phyloP scores from a whole-genome alignment of 2,888 invertebrate genomes.

The Geophilus truncorum region DNA sequence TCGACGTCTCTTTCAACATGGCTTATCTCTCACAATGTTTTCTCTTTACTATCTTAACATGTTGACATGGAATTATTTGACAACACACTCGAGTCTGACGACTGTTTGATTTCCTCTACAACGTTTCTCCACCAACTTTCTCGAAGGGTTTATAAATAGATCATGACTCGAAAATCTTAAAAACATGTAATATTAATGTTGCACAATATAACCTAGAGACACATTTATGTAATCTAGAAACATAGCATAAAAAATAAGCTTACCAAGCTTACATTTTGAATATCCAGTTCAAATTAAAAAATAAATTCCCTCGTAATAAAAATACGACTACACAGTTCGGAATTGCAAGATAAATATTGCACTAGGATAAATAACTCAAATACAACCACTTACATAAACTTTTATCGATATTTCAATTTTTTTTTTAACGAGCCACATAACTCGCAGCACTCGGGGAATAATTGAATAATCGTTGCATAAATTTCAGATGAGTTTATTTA shows the following conservation, averaged over 20 bases:
- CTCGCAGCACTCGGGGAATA: not conserved
- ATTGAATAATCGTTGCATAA: not conserved
- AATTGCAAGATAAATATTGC: not conserved
- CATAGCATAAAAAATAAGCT: too few species aligned
- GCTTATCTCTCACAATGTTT: too few species aligned
- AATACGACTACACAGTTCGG: not conserved
- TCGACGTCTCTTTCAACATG: too few species aligned
- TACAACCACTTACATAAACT: not conserved
- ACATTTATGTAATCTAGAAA: too few species aligned
- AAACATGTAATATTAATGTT: not conserved
- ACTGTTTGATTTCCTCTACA: too few species aligned
- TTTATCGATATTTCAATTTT: not conserved
- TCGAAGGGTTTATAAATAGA: not conserved
- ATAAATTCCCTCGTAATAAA: not conserved
- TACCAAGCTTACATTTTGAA: not conserved
- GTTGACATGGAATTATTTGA: too few species aligned
- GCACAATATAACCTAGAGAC: too few species aligned
- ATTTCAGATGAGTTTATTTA: not conserved
- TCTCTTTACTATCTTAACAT: too few species aligned
- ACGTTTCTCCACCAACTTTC: not conserved
- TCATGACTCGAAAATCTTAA: not conserved
- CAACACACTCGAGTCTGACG: too few species aligned
- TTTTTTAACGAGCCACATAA: not conserved
- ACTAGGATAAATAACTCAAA: not conserved
- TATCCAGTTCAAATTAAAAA: not conserved